Evolutionary conservation across 2,113 vertebrate genomes (phyloP).

Genomic region (Lasiurus borealis): DNA sequence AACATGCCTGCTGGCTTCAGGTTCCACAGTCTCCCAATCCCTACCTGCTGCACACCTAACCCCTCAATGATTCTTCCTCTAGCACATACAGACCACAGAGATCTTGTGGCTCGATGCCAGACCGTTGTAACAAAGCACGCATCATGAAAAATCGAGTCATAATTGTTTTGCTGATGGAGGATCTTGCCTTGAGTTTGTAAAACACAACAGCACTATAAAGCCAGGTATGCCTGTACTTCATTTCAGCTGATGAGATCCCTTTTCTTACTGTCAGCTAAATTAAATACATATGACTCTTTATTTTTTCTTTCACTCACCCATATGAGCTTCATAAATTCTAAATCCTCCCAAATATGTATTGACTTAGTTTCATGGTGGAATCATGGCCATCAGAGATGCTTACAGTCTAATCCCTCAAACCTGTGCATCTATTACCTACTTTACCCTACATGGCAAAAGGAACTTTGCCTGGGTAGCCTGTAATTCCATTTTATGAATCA

Average conservation of each 20-base stretch:
- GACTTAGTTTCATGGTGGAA: background rate
- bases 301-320: background rate
- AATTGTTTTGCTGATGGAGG: background rate
- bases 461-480: background rate
- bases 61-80: background rate
- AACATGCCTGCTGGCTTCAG: background rate
- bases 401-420: background rate
- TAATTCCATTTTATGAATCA: background rate
- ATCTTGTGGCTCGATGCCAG: background rate
- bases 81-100: background rate
- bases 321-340: background rate
- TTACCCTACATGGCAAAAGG: background rate
- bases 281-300: background rate
- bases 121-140: background rate
- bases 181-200: background rate
- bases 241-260: background rate
- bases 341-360: background rate
- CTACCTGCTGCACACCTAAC: fast-evolving
- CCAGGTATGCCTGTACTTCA: background rate
- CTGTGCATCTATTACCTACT: background rate
- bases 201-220: background rate
- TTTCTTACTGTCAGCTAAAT: background rate
- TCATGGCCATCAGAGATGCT: background rate
- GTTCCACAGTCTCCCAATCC: too few species aligned
- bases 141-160: background rate